Evolutionary conservation across 2,113 vertebrate species (phyloP).

Genomic region (Apeltes quadracus): DNA sequence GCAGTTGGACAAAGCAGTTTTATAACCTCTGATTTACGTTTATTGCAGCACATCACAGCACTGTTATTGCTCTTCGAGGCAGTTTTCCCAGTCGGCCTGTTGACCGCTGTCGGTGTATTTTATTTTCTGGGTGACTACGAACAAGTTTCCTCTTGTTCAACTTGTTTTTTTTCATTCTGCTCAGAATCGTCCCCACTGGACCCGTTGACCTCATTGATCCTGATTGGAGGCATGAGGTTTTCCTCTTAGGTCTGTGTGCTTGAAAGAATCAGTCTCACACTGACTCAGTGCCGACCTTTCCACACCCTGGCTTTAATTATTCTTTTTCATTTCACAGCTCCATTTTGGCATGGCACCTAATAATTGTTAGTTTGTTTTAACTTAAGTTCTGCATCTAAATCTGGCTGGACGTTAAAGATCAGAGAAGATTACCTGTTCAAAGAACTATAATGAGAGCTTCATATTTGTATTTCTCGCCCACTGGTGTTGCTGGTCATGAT

Average conservation of each 20-base stretch:
- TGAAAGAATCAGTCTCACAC: slow-evolving; percentile 34
- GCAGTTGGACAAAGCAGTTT: slow-evolving; percentile 19
- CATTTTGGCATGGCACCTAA: not conserved
- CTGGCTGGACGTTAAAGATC: not conserved
- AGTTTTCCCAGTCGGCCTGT: slow-evolving; percentile 9
- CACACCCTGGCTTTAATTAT: slow-evolving; percentile 7
- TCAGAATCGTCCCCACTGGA: slow-evolving; percentile 18
- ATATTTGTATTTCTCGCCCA: not conserved
- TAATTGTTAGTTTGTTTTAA: not conserved
- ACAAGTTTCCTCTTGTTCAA: slow-evolving; percentile 30
- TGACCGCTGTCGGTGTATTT: not conserved
- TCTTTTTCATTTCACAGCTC: not conserved
- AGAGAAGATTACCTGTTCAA: not conserved
- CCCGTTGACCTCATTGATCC: slow-evolving; percentile 44
- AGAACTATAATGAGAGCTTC: not conserved
- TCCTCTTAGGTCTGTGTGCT: slow-evolving; percentile 37
- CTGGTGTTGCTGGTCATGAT: not conserved
- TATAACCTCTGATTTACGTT: slow-evolving; percentile 38
- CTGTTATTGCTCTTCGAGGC: slow-evolving; percentile 18
- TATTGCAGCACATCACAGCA: slow-evolving; percentile 26
- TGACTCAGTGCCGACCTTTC: slow-evolving; percentile 30
- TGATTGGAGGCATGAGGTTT: slow-evolving; percentile 29
- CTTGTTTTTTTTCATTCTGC: not conserved
- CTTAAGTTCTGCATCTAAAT: not conserved
- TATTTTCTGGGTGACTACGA: slow-evolving; percentile 22